Evolutionary conservation across 2,797 vertebrate genomes (phyloP), one percentile per base, ranked within the genome.

Genomic region (Threskiornis aethiopicus): DNA sequence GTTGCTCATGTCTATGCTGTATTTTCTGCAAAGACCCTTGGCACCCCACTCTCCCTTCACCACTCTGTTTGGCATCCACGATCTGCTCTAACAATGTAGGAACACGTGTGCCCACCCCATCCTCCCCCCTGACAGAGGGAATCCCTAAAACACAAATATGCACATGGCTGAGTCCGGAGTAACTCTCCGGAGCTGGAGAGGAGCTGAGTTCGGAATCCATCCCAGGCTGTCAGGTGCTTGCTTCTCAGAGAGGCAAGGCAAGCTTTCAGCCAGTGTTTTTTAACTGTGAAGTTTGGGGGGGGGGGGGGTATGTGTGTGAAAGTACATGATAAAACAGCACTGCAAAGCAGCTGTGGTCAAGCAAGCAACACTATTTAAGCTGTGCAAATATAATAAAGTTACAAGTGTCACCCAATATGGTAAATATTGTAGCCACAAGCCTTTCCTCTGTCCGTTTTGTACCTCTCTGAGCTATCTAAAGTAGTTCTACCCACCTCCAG

Each of bases 361-460:
- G 84, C 70, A 64, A 51, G 67, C 69, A 35, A 46, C 1, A 5
- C 51, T 64, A 11, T 15, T 61, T 35, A 76, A 85, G 54, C 64
- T 90, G 69, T 67, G 58, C 55, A 72, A 90, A 42, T 51, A 13
- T n/a, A 83, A 59, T 1, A 62, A 73, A 81, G 35, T 81, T 71
- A 29, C 59, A 75, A 16, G 44, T 7, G 2, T 64, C 76, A 31
- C 65, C 69, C 62, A 49, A 4, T 84, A 67, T 16, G 77, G 55
- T 65, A 76, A 79, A 52, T 70, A 35, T 0, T 31, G 41, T 54
- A 77, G 77, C 92, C 51, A 1, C 88, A 89, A 70, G 47, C 47
- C 77, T 76, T 97, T 96, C 75, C 47, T 85, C 88, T 91, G 75
- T 61, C 84, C 75, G 7, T 84, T 87, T 81, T 62, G 15, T 78